Percentiles rank a stretch among this genome's conserved stretches.
phyloP scores from a whole-genome alignment of 2,113 vertebrate species.

The Podocnemis expansa region DNA sequence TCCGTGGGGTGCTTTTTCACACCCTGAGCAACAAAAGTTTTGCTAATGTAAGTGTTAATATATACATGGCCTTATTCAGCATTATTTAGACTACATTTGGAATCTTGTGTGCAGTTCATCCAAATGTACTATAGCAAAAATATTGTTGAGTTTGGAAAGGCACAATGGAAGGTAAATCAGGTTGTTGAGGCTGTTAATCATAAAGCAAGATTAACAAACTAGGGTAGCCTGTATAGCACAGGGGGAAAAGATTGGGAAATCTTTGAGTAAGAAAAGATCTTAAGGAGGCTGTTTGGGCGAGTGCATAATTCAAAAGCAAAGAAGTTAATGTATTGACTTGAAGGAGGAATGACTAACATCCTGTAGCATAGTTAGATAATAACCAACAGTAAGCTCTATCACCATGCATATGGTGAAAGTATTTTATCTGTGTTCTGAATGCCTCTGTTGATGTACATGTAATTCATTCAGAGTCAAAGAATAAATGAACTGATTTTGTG shows the following conservation, averaged over 20 bases:
- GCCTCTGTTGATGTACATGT: background rate
- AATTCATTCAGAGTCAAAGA: constrained; percentile 2
- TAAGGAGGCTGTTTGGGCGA: background rate
- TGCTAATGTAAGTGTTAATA: no score
- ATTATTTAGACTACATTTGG: background rate
- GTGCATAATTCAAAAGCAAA: background rate
- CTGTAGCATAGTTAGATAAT: constrained; percentile 8
- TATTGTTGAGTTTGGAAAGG: background rate
- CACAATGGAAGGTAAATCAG: background rate
- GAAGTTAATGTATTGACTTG: background rate
- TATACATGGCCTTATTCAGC: background rate
- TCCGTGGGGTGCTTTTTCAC: no score
- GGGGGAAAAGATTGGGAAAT: background rate
- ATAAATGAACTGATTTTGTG: background rate
- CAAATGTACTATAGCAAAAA: no score
- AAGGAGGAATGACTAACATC: background rate
- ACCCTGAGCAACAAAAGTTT: no score
- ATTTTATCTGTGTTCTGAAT: constrained; percentile 16
- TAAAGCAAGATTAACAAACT: background rate
- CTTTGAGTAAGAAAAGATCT: background rate
- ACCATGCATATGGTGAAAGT: background rate
- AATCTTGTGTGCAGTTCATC: background rate
- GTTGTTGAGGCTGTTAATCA: background rate
- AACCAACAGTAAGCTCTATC: background rate
- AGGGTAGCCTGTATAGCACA: background rate